Evolutionary conservation across 2,888 invertebrate species (phyloP).

Genomic region (Apantesis nais): DNA sequence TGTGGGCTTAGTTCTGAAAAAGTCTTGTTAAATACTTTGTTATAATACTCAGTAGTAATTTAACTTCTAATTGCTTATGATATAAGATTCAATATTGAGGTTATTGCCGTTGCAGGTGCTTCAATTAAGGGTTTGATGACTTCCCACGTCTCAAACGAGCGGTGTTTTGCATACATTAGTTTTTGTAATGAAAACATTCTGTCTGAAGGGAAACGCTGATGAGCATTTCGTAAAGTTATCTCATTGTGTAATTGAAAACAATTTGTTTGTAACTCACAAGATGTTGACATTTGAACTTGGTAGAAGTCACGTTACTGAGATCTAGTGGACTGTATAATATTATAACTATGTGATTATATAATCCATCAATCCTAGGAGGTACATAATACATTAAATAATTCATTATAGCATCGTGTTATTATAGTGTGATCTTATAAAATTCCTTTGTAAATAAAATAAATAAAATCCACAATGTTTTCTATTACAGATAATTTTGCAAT

Average conservation of each 20-base stretch:
- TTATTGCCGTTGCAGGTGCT: slow-evolving; percentile 28
- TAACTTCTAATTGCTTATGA: slow-evolving; percentile 23
- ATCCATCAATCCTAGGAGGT: neutral
- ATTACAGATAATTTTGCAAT: too few species aligned
- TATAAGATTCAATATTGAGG: slow-evolving; percentile 23
- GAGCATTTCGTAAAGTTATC: slow-evolving; percentile 1
- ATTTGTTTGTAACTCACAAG: neutral
- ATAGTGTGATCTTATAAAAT: neutral
- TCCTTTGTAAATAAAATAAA: too few species aligned
- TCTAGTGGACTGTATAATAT: neutral
- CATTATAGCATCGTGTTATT: neutral
- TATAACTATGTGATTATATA: neutral
- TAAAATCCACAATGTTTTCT: too few species aligned
- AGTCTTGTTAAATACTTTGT: neutral
- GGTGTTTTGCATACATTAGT: slow-evolving; percentile 32
- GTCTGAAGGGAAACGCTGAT: slow-evolving; percentile 10
- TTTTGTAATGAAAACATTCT: slow-evolving; percentile 30
- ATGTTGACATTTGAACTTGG: neutral
- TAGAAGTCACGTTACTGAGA: neutral
- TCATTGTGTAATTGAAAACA: slow-evolving; percentile 6
- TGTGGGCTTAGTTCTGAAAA: neutral
- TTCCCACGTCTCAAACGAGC: slow-evolving; percentile 25
- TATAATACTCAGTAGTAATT: neutral
- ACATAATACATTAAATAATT: neutral
- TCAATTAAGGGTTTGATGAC: slow-evolving; percentile 38